Conservation (phyloP, 2,888 invertebrate genomes). For the Chloroclysta siterata region DNA sequence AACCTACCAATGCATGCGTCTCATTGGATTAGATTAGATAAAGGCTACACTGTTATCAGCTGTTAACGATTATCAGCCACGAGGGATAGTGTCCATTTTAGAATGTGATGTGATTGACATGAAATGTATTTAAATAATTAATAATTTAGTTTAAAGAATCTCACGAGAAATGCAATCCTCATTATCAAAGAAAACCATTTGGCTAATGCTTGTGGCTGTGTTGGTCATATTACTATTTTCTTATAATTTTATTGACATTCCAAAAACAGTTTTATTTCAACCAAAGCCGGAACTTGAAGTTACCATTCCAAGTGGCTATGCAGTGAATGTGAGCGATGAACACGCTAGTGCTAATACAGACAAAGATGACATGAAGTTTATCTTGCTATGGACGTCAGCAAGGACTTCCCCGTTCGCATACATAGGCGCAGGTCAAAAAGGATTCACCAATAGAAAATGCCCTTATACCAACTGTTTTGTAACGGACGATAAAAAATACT, state of each 20-base stretch:
- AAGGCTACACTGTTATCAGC: background rate
- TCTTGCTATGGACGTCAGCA: constrained; percentile 58
- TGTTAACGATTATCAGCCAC: background rate
- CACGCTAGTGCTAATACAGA: background rate
- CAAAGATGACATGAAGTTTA: constrained; percentile 48
- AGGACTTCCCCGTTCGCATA: constrained; percentile 53
- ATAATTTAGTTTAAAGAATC: background rate
- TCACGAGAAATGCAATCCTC: background rate
- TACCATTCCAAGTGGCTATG: background rate
- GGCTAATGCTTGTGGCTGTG: background rate
- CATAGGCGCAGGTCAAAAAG: constrained; percentile 49
- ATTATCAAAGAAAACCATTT: background rate
- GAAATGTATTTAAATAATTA: background rate
- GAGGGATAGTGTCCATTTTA: background rate
- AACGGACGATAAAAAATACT: constrained; percentile 50
- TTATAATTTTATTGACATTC: background rate
- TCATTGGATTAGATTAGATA: constrained; percentile 5
- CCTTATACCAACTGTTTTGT: constrained; percentile 64
- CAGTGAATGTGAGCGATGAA: background rate
- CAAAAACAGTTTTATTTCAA: background rate
- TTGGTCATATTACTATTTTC: background rate
- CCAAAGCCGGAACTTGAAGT: background rate
- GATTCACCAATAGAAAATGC: constrained; percentile 59
- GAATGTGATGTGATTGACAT: background rate
- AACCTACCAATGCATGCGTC: background rate